Evolutionary conservation across 2,888 invertebrate genomes (phyloP), one percentile per base, ranked within the genome.

Genomic region (Oithona nana): DNA sequence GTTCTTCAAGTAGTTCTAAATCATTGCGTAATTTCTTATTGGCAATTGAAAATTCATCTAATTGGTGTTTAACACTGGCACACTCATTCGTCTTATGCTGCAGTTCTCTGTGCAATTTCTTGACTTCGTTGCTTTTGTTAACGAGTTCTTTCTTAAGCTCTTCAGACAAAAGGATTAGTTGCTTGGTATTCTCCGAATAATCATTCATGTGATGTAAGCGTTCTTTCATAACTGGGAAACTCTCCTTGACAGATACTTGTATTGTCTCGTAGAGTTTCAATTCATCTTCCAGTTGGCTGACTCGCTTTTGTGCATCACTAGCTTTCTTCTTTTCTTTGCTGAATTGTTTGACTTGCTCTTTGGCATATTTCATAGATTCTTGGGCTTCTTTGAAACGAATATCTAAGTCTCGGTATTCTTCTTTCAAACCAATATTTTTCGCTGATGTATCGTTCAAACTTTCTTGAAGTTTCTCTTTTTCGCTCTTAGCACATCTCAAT

Each of bases 341-440:
- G 24, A 49, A 48, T 2, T 50, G 49, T 13, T 28, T 39, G 1
- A 59, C 24, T 50, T 59, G 59, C 13, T 24, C 8, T 48, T 57
- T 59, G 3, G 28, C n/a, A 28, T 48, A 26, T 16, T 24, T 26
- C 16, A 20, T 22, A 26, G 48, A 24, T 2, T 24, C 22, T 11
- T 11, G 2, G 28, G 24, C 24, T 1, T 22, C 6, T 24, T 24
- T 28, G n/a, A 13, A 28, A n/a, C 49, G 26, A 26, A 24, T n/a
- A 8, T 59, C 59, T 22, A 59, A n/a, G 2, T 50, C 59, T 26
- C 50, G n/a, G 26, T 24, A 59, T n/a, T 59, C 59, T 50, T 59
- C 59, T 16, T 24, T 13, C 6, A 59, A 13, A n/a, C 28, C 39
- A 16, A 49, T 24, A 1, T 22, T 26, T 26, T 59, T 39, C 24